Conservation (phyloP, 2,888 invertebrate species). For the Calliopum simillimum region DNA sequence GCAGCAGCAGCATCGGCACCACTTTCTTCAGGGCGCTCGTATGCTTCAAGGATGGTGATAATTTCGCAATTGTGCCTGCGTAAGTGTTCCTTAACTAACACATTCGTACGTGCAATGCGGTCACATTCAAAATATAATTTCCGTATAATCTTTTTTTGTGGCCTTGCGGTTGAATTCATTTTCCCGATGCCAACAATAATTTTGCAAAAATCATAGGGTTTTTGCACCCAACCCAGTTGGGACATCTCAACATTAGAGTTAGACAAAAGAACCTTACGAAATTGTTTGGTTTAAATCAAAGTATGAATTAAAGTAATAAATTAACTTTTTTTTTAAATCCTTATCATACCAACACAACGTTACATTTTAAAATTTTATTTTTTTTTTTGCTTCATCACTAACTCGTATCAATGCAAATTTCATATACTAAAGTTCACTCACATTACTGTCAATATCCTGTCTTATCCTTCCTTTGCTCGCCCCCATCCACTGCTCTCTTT, state of each 20-base stretch:
- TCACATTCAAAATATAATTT: slow-evolving; percentile 50
- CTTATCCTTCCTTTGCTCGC: background rate
- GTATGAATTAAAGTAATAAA: background rate
- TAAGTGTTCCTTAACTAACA: slow-evolving; percentile 18
- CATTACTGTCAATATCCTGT: background rate
- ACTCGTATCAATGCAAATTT: background rate
- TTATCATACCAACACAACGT: too few species aligned
- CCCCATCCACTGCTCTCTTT: background rate
- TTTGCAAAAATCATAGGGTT: slow-evolving; percentile 10
- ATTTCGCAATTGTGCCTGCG: background rate
- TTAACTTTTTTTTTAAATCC: background rate
- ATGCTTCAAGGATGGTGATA: background rate
- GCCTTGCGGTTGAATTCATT: slow-evolving; percentile 19
- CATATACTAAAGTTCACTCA: background rate
- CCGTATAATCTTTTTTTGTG: slow-evolving; percentile 48
- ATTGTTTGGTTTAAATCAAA: background rate
- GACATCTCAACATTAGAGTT: slow-evolving; percentile 9
- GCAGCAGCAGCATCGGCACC: background rate
- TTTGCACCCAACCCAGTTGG: background rate
- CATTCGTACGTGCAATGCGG: slow-evolving; percentile 47
- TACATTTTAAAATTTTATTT: too few species aligned
- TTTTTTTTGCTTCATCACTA: too few species aligned
- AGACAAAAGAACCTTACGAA: background rate
- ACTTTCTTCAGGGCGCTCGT: slow-evolving; percentile 5
- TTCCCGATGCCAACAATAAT: background rate